Base-by-base conservation (phyloP, 2,797 vertebrate genomes). In the Melopsittacus undulatus region DNA sequence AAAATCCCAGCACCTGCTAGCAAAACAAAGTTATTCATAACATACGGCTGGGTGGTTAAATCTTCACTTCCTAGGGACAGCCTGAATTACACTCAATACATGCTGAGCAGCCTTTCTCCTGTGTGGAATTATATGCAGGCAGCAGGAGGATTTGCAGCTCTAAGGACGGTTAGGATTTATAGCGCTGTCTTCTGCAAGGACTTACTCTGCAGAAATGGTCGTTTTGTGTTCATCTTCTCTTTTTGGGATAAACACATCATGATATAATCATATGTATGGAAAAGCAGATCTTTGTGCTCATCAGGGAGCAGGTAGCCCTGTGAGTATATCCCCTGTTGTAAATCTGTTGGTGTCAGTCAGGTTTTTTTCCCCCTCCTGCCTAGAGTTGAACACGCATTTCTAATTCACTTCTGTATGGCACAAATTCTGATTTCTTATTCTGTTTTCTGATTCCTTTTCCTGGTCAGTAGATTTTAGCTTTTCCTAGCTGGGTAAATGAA, bases 1-100 rank as follows among this genome's bases (percentile, higher is more conserved):
- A 97, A 97, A 93, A 96, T 91, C 95, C 94, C 84, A 90, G 94
- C 96, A 97, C 97, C 97, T 98, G 96, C 95, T 96, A 96, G 94
- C 84, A 92, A 97, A 94, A 95, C 92, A 84, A 94, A 97, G 94
- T 91, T 95, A 95, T 97, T 98, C 94, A 86, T 96, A 95, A 94
- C 90, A 82, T 84, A 90, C 48, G 30, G 5, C 91, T 88, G 87
- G 87, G 95, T 89, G 93, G 95, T 92, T 96, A 94, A 89, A 94
- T 90, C 94, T 96, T 89, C 85, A 54, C 95, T 97, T 96, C 92
- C 96, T 96, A 74, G 85, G 91, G 93, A 92, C 5, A 2, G 90
- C 70, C 87, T 92, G 95, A 96, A 97, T 97, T 97, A 96, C 68
- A 54, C 92, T 90, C 79, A 91, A 81, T 97, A 62, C 94, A 91